A percentile compares a stretch with the other conserved stretches of the same genome.
phyloP scores from a whole-genome alignment of 2,888 invertebrate genomes.

The Muschampia plurimacula region DNA sequence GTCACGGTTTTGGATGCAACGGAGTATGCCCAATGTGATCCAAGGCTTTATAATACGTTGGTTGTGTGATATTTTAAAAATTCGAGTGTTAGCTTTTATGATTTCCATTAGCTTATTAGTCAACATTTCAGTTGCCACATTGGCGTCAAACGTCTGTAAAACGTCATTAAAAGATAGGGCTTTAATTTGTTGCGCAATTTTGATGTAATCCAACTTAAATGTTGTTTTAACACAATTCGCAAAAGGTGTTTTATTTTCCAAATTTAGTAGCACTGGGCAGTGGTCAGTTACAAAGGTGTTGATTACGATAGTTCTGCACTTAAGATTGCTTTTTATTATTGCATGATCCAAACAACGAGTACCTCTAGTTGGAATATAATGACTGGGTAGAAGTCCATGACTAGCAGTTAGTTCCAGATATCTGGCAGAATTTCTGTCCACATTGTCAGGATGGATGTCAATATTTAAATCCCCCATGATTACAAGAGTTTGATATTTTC shows the following conservation, averaged over 20 bases:
- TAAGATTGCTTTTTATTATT: background rate
- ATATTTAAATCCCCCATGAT: conserved; percentile 8
- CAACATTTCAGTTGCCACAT: background rate
- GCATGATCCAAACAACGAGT: background rate
- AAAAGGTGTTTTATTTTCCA: background rate
- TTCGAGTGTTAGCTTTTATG: background rate
- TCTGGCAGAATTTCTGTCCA: background rate
- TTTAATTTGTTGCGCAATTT: background rate
- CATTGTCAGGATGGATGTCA: background rate
- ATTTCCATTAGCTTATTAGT: background rate
- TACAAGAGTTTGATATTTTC: background rate
- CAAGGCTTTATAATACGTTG: conserved; percentile 6
- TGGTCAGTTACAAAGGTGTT: background rate
- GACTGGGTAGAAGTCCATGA: conserved; percentile 11
- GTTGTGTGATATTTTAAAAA: background rate
- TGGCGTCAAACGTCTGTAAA: background rate
- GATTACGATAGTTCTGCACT: background rate
- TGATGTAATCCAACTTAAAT: background rate
- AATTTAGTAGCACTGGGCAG: background rate
- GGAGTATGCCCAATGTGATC: conserved; percentile 7
- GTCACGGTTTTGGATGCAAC: conserved; percentile 11
- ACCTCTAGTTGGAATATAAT: background rate
- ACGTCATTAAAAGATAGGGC: background rate
- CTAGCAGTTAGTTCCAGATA: background rate
- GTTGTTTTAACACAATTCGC: background rate